These are phyloP conservation scores for Drosophila arawakana DNA, from an alignment of 1,140 invertebrate species.

Conservation along the genomic window DNA sequence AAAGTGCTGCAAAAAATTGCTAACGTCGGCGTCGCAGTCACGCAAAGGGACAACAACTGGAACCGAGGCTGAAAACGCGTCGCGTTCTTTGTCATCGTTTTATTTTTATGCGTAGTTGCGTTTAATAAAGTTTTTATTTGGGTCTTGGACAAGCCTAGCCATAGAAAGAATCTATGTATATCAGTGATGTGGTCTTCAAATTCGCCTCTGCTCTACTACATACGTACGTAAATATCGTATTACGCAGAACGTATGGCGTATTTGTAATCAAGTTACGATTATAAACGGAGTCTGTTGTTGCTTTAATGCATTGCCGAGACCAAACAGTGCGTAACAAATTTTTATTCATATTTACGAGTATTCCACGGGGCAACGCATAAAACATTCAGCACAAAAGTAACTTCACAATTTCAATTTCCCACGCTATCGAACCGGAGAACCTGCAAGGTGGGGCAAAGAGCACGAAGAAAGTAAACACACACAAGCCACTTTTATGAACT, in stretches of 20 bases:
- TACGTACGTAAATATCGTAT: background rate
- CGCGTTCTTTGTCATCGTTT: constrained; percentile 81
- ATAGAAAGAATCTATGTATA: background rate
- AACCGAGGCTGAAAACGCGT: constrained; percentile 29
- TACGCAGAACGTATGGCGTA: constrained; percentile 4
- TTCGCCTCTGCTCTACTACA: background rate
- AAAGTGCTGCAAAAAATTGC: constrained; percentile 28
- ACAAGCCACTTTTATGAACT: constrained; percentile 73
- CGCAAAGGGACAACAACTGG: constrained; percentile 52
- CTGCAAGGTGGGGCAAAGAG: constrained; percentile 23
- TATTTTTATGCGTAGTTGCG: constrained; percentile 81
- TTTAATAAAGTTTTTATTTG: constrained; percentile 81
- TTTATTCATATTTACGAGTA: constrained; percentile 75
- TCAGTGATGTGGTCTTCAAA: constrained; percentile 12
- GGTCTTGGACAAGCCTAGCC: constrained; percentile 9
- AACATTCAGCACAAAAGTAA: constrained; percentile 74
- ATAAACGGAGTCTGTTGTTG: constrained; percentile 54
- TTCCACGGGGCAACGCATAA: constrained; percentile 53
- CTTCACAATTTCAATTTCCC: constrained; percentile 80
- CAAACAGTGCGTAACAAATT: constrained; percentile 19
- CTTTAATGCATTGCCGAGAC: constrained; percentile 62
- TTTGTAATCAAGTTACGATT: constrained; percentile 77
- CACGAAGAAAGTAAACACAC: constrained; percentile 68
- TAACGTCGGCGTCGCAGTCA: constrained; percentile 42
- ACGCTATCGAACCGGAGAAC: constrained; percentile 22